Evolutionary conservation across 2,113 vertebrate genomes (phyloP).

Genomic region (Indicator maculatus): DNA sequence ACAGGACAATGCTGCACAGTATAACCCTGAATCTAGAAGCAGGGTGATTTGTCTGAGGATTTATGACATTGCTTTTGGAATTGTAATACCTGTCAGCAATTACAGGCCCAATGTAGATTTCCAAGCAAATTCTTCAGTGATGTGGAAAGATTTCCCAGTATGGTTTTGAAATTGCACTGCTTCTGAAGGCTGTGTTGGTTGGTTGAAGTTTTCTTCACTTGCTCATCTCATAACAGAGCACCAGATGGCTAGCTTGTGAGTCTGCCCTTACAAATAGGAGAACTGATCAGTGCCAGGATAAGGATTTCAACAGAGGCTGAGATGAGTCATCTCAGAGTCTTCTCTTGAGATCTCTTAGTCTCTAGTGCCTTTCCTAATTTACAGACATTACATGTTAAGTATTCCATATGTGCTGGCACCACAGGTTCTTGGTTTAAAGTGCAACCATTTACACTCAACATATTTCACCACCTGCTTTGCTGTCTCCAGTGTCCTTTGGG

Average conservation of each 20-base stretch:
- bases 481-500: background rate
- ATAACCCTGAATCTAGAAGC: background rate
- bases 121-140: background rate
- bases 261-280: background rate
- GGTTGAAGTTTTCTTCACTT: constrained; percentile 12
- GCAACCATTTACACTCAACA: background rate
- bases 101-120: background rate
- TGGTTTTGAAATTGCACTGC: background rate
- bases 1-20: background rate
- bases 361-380: background rate
- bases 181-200: background rate
- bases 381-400: background rate
- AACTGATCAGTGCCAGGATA: accelerated
- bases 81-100: background rate
- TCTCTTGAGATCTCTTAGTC: background rate
- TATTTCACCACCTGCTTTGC: too few relatives aligned
- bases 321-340: background rate
- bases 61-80: background rate
- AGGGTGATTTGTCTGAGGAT: background rate
- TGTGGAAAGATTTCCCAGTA: background rate
- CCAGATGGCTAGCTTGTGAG: background rate
- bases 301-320: background rate
- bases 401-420: background rate
- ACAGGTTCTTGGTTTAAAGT: background rate
- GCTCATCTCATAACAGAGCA: background rate